phyloP scores from a whole-genome alignment of 2,888 invertebrate genomes.

The Gastracanthus pulcherrimus region DNA sequence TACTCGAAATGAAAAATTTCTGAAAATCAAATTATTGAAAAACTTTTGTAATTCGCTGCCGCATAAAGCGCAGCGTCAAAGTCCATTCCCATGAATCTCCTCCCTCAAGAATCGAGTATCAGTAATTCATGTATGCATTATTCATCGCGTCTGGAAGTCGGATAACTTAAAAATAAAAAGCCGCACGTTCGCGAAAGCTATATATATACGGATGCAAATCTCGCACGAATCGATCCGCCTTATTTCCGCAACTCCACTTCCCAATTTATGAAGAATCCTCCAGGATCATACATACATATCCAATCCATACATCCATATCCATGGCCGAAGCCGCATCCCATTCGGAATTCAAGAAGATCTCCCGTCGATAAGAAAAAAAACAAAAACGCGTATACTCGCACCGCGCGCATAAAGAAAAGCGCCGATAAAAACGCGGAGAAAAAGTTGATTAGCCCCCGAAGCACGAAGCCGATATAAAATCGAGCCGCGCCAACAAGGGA shows the following conservation, averaged over 20 bases:
- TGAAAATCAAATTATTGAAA: neutral
- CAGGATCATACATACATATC: neutral
- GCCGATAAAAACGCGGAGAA: neutral
- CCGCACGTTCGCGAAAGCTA: neutral
- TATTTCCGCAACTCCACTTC: slow-evolving; percentile 10
- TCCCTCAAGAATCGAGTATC: slow-evolving; percentile 18
- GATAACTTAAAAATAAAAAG: slow-evolving; percentile 18
- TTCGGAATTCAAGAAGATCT: neutral
- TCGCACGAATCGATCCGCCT: slow-evolving; percentile 3
- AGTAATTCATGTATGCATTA: slow-evolving; percentile 26
- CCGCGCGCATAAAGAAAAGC: too few species aligned
- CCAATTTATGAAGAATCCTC: neutral
- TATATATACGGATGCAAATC: slow-evolving; percentile 22
- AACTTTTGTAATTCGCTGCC: neutral
- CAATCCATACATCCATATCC: too few species aligned
- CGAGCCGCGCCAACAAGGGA: neutral
- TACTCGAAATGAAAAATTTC: neutral
- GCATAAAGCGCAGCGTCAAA: neutral
- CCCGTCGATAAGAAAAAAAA: neutral
- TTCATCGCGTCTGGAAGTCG: slow-evolving; percentile 9
- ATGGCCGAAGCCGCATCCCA: neutral
- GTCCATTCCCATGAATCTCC: neutral
- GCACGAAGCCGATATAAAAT: slow-evolving; percentile 12
- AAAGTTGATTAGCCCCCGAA: neutral
- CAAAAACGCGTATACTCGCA: neutral